Evolutionary conservation across 2,888 invertebrate species (phyloP), one percentile per base, ranked within the genome.

Genomic region (Ennomos fuscantarius): DNA sequence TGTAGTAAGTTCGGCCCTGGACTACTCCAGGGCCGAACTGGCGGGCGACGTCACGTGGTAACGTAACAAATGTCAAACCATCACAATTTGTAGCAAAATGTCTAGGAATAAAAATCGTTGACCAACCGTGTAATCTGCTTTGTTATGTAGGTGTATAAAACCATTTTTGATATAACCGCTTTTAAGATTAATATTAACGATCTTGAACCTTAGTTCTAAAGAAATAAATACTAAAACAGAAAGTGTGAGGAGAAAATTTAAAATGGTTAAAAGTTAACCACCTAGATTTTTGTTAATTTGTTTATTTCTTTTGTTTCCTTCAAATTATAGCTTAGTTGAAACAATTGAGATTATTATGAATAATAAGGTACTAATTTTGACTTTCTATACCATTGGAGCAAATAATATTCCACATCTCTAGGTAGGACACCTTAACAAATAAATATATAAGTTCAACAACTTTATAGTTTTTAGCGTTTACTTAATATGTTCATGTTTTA

Each of bases 41-140:
- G n/a, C n/a, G n/a, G n/a, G n/a, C n/a, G n/a, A n/a, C n/a, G n/a
- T n/a, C n/a, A n/a, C n/a, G n/a, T n/a, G n/a, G n/a, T n/a, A n/a
- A n/a, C n/a, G n/a, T n/a, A n/a, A n/a, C n/a, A n/a, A n/a, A n/a
- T 48, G 33, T 40, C 13, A 33, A 32, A 15, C 31, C 32, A 11
- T 40, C 0, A 44, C 8, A 33, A 36, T 37, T 13, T 52, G 39
- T 49, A 58, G 58, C 45, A 53, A 60, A 46, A 45, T 58, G 60
- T 64, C 52, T 49, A 52, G 40, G 37, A 56, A 53, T 40, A 58
- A 49, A 37, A 49, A 41, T 42, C 43, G 48, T 52, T 51, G 54
- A 50, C 55, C 47, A 62, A 48, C 55, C 62, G 55, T 63, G 58
- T 65, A 63, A 67, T 64, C 57, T 59, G 15, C 59, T 58, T 62